Percentiles rank a stretch among this genome's conserved stretches.
Conservation (phyloP, 2,888 invertebrate species). For the Rhagophthalmus giganteus region DNA sequence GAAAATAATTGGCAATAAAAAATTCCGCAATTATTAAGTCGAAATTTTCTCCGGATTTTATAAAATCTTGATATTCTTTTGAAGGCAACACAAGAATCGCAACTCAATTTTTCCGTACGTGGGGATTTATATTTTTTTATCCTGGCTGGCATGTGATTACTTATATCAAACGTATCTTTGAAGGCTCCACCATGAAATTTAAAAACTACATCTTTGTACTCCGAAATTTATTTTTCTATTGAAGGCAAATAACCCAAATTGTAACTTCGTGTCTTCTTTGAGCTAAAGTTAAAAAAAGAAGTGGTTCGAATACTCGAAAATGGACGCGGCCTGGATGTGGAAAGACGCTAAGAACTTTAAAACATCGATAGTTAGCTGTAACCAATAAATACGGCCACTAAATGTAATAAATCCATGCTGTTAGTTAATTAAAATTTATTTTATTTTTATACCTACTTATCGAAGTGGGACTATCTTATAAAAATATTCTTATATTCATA, state of each 20-base stretch:
- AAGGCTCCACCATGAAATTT: conserved; percentile 26
- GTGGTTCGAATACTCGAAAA: conserved; percentile 65
- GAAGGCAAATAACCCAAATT: conserved; percentile 68
- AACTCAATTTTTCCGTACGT: conserved; percentile 6
- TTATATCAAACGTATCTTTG: no score
- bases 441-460: no score
- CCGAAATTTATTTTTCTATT: conserved; percentile 54
- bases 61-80: conserved; percentile 25
- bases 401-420: no score
- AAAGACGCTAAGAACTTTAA: conserved; percentile 66
- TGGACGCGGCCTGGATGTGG: conserved; percentile 73
- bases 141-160: not conserved
- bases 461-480: no score
- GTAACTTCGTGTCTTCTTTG: conserved; percentile 68
- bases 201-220: conserved; percentile 66
- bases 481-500: no score
- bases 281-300: conserved; percentile 63
- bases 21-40: conserved; percentile 71
- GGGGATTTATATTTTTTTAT: not conserved
- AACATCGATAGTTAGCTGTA: not conserved
- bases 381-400: not conserved
- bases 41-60: conserved; percentile 54
- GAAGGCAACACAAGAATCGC: conserved; percentile 36
- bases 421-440: no score
- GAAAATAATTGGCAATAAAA: conserved; percentile 72